These are phyloP conservation scores for Biston betularia DNA, from an alignment of 2,888 invertebrate species.

Conservation along the genomic window DNA sequence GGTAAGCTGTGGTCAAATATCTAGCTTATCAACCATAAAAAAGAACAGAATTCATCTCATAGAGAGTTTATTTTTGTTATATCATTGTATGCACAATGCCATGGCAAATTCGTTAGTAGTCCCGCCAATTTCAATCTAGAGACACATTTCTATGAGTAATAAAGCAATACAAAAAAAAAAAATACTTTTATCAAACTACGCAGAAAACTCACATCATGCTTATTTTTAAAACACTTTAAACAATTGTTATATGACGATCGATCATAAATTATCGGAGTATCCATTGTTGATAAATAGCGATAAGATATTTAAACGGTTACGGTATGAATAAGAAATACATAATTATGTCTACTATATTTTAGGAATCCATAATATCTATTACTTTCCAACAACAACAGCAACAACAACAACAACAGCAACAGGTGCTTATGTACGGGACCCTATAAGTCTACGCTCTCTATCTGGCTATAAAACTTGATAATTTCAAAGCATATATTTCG, in stretches of 20 bases:
- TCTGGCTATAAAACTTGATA: too few species aligned
- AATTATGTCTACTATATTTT: background rate
- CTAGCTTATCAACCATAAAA: too few species aligned
- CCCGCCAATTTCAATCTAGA: background rate
- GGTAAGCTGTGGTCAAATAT: too few species aligned
- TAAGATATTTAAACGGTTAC: slow-evolving; percentile 5
- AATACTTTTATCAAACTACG: slow-evolving; percentile 16
- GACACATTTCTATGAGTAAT: slow-evolving; percentile 10
- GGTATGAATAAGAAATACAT: background rate
- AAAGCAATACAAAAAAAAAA: slow-evolving; percentile 11
- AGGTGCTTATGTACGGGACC: background rate
- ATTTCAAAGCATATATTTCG: too few species aligned
- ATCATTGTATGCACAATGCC: too few species aligned
- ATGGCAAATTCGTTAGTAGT: background rate
- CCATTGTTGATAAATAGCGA: slow-evolving; percentile 2
- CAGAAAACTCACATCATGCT: slow-evolving; percentile 15
- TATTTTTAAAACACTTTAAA: slow-evolving; percentile 17
- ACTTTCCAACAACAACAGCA: too few species aligned
- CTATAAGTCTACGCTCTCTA: too few species aligned
- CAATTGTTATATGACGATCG: slow-evolving; percentile 11
- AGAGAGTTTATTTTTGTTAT: too few species aligned
- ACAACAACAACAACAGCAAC: too few species aligned
- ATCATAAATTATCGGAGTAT: slow-evolving; percentile 14
- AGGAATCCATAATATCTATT: background rate
- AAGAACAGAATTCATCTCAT: too few species aligned